Base-by-base conservation (phyloP, 2,888 invertebrate species). In the Endomychus coccineus region DNA sequence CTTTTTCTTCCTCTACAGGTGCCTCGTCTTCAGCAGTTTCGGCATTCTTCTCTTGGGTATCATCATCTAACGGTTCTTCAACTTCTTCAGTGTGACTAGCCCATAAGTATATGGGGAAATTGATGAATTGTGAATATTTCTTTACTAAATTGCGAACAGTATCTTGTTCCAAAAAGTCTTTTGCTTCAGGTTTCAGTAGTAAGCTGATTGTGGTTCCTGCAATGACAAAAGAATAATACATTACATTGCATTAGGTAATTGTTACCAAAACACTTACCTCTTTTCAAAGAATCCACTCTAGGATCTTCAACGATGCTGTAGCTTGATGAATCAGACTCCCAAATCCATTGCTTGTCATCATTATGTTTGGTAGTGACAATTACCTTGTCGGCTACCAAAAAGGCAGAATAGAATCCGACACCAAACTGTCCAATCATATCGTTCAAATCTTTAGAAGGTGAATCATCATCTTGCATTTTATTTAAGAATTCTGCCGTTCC, bases 371-470 rank as follows among this genome's bases (percentile, higher is more conserved):
- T 87, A 1, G 88, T 90, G 1, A 99, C 98, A 30, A 94, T 80
- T 27, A 99, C 96, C 55, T 81, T 80, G 66, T 98, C 94, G 16
- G 97, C 95, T 39, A 98, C 96, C 62, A 70, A 75, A 73, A 98
- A 98, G 2, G 95, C 84, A 0, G 97, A 97, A 70, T 98, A 98
- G 72, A 98, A 99, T 41, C 98, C 98, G 49, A 99, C 98, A 62
- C 98, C 98, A 71, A 99, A 99, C 69, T 96, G 95, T 3, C 98
- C 98, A 69, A 98, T 98, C 81, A 98, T 86, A 69, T 98, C 97
- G 62, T 85, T 91, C 70, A 88, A 77, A 61, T 94, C 90, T 58
- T 80, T 78, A 22, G 75, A 65, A 22, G 74, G 68, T 9, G 71
- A 62, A 16, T 69, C 69, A 0, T 66, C 59, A 44, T 84, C 83